phyloP scores from a whole-genome alignment of 1,140 invertebrate genomes.

The Pantala flavescens region DNA sequence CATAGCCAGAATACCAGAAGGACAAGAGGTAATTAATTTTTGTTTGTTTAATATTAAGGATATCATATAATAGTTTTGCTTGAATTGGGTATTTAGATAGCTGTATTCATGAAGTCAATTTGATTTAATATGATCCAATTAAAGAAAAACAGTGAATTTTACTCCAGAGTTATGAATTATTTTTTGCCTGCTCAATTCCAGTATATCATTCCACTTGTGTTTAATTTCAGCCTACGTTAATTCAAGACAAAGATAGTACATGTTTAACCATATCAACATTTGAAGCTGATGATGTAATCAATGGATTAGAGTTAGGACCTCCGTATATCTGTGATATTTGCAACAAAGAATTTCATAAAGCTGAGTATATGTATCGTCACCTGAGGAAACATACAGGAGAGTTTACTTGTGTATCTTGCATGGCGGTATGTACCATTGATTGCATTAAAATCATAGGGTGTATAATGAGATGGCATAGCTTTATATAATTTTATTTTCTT shows the following conservation, averaged over 20 bases:
- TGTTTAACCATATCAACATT: neutral
- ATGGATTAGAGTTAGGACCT: slow-evolving; percentile 15
- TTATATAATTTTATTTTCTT: neutral
- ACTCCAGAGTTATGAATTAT: no score
- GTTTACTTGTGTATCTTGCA: slow-evolving; percentile 35
- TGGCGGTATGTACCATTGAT: slow-evolving; percentile 26
- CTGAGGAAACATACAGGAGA: slow-evolving; percentile 42
- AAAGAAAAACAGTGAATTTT: no score
- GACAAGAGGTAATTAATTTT: neutral
- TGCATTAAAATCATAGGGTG: neutral
- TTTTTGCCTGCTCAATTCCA: no score
- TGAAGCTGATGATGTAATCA: neutral
- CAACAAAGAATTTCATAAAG: slow-evolving; percentile 37
- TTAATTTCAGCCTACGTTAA: neutral
- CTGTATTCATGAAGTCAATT: no score
- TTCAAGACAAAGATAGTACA: neutral
- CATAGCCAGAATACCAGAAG: neutral
- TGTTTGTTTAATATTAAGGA: no score
- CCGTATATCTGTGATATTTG: slow-evolving; percentile 44
- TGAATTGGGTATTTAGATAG: no score
- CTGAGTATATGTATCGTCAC: slow-evolving; percentile 39
- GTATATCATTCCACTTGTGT: no score
- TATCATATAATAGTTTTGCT: no score
- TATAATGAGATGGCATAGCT: no score
- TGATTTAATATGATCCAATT: no score